A percentile compares a stretch with the other conserved stretches of the same genome.
Evolutionary conservation across 2,113 vertebrate species (phyloP).

Genomic region (Nerophis lumbriciformis): DNA sequence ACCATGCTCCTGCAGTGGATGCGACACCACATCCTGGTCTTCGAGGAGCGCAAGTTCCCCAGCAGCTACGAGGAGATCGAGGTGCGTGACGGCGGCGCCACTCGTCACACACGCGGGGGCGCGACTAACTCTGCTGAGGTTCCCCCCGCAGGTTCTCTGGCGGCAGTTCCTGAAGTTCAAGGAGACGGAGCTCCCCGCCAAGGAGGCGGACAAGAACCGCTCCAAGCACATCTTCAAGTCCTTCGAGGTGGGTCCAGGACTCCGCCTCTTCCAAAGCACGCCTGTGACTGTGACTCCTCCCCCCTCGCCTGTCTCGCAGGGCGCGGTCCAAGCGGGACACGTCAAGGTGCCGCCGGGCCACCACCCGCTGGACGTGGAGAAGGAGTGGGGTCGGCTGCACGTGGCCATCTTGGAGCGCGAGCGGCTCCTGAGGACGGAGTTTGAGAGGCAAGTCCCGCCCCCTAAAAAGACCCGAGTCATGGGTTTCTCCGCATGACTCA

Average conservation of each 20-base stretch:
- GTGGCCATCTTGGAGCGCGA: slow-evolving; percentile 89
- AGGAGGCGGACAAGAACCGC: slow-evolving; percentile 90
- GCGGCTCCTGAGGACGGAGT: slow-evolving; percentile 82
- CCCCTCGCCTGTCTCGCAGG: slow-evolving; percentile 53
- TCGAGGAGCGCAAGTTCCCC: slow-evolving; percentile 86
- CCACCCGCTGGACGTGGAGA: slow-evolving; percentile 92
- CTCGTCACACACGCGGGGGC: too few relatives aligned
- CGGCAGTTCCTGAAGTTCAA: slow-evolving; percentile 94
- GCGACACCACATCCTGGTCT: slow-evolving; percentile 80
- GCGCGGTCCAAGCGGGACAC: slow-evolving; percentile 79
- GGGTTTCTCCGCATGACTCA: slow-evolving; percentile 37
- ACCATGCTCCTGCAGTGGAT: slow-evolving; percentile 89
- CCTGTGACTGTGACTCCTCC: not conserved
- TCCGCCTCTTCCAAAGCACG: too few relatives aligned
- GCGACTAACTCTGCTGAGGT: too few relatives aligned
- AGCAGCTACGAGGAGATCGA: slow-evolving; percentile 90
- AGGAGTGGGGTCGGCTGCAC: slow-evolving; percentile 92
- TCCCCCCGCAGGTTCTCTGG: slow-evolving; percentile 79
- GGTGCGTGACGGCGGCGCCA: slow-evolving; percentile 56
- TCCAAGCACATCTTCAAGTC: slow-evolving; percentile 87
- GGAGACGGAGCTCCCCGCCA: slow-evolving; percentile 88
- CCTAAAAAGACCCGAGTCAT: not conserved
- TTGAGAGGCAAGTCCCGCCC: slow-evolving; percentile 69
- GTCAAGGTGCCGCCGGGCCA: slow-evolving; percentile 83
- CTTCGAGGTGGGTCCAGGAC: slow-evolving; percentile 72